Evolutionary conservation across 2,888 invertebrate genomes (phyloP), one percentile per base, ranked within the genome.

Genomic region (Drosophila putrida): DNA sequence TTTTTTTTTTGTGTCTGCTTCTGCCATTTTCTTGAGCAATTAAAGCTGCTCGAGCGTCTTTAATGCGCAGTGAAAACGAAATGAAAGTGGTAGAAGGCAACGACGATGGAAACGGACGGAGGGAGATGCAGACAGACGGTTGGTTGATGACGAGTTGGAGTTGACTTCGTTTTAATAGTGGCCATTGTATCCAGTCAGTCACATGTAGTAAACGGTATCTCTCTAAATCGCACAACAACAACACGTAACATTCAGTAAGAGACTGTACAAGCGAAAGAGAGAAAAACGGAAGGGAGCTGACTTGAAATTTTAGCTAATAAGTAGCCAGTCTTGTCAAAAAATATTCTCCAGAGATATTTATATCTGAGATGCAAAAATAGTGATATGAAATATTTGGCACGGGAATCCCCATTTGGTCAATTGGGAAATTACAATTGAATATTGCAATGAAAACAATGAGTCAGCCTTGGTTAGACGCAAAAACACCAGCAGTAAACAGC

Each of bases 31-130:
- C 71, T 80, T 78, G 65, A 70, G 78, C 86, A 85, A 85, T 85
- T 85, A 85, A 85, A 86, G 78, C 83, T 71, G 75, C 78, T 80
- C 83, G 75, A 86, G 74, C 80, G 86, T 81, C 81, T 81, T 88
- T 79, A 85, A 88, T 88, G 88, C 70, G 78, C 86, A 85, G 85
- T 85, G 85, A 85, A 85, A 85, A 80, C 83, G 71, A 85, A 85
- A 85, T 85, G 85, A 85, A 85, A 85, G 85, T 85, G 88, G 70
- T 74, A 69, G 77, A 77, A 53, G 59, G 33, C 49, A 55, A 57
- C 31, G 54, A 38, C 51, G 81, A 75, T 51, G 66, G 55, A 60
- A 79, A 63, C 61, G 47, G 60, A 33, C 53, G 43, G 20, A 55
- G 51, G 46, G 28, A 41, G 65, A 49, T 25, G 58, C 25, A 53